phyloP scores from a whole-genome alignment of 2,888 invertebrate species.

The Euzophera pinguis region DNA sequence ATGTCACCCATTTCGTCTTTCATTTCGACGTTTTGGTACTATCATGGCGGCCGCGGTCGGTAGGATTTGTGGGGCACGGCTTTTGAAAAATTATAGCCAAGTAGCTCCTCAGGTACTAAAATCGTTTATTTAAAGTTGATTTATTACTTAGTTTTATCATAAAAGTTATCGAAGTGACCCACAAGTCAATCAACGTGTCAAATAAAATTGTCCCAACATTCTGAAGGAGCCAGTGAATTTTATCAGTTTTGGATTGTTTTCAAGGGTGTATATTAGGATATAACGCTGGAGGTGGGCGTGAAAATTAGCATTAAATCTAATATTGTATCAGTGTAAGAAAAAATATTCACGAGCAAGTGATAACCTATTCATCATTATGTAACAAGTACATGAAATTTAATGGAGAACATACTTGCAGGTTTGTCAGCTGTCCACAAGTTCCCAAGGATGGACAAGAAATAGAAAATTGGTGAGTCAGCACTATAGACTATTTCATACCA shows the following conservation, averaged over 20 bases:
- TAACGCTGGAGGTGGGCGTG: conserved; percentile 31
- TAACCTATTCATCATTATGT: conserved; percentile 77
- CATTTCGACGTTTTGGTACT: conserved; percentile 77
- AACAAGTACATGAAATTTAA: conserved; percentile 70
- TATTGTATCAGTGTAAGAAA: conserved; percentile 29
- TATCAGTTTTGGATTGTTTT: conserved; percentile 37
- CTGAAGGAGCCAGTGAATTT: conserved; percentile 50
- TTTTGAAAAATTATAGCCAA: conserved; percentile 87
- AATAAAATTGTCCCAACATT: conserved; percentile 39
- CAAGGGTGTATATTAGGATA: conserved; percentile 27
- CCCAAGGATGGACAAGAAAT: conserved; percentile 87
- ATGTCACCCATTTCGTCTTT: conserved; percentile 63
- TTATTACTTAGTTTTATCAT: conserved; percentile 30
- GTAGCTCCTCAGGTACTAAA: conserved; percentile 85
- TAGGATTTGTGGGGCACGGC: conserved; percentile 91
- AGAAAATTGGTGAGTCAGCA: conserved; percentile 85
- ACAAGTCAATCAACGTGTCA: conserved; percentile 37
- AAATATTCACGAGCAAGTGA: conserved; percentile 49
- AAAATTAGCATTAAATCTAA: conserved; percentile 21
- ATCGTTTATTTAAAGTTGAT: conserved; percentile 37
- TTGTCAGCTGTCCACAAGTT: conserved; percentile 86
- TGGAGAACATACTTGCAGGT: conserved; percentile 80
- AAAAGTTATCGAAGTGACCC: conserved; percentile 27
- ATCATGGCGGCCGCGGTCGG: conserved; percentile 94
- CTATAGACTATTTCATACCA: not conserved